Evolutionary conservation across 2,888 invertebrate genomes (phyloP).

Genomic region (Brenthis hecate): DNA sequence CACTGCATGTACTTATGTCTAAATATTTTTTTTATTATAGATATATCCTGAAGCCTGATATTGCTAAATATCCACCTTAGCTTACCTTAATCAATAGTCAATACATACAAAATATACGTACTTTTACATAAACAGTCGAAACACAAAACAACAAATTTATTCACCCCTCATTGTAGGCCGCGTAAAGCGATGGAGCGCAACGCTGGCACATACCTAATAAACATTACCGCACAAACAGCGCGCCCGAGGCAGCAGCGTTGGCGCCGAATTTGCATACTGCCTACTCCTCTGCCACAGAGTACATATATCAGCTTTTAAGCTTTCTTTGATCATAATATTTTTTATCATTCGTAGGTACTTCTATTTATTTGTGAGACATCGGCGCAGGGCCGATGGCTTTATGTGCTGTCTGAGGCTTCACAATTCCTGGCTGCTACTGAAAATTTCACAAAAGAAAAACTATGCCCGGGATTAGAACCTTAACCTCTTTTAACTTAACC

Average conservation of each 20-base stretch:
- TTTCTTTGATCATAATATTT: neutral
- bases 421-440: too few species aligned
- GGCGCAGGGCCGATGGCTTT: too few species aligned
- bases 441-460: too few species aligned
- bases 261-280: slow-evolving; percentile 64
- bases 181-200: slow-evolving; percentile 47
- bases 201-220: slow-evolving; percentile 53
- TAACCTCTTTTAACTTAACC: too few species aligned
- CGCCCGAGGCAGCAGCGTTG: slow-evolving; percentile 49
- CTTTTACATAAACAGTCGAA: slow-evolving; percentile 31
- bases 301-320: slow-evolving; percentile 27
- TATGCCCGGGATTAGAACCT: too few species aligned
- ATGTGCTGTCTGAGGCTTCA: too few species aligned
- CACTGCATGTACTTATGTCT: too few species aligned
- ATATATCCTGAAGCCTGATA: too few species aligned
- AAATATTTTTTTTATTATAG: too few species aligned
- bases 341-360: neutral
- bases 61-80: too few species aligned
- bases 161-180: slow-evolving; percentile 43
- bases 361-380: too few species aligned
- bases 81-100: too few species aligned
- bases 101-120: slow-evolving; percentile 1
- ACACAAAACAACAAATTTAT: slow-evolving; percentile 47
- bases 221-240: slow-evolving; percentile 66
- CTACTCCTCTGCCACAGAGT: slow-evolving; percentile 46